Percentiles rank a stretch among this genome's conserved stretches.
phyloP scores from a whole-genome alignment of 2,797 vertebrate genomes.

The Rhinella marina region DNA sequence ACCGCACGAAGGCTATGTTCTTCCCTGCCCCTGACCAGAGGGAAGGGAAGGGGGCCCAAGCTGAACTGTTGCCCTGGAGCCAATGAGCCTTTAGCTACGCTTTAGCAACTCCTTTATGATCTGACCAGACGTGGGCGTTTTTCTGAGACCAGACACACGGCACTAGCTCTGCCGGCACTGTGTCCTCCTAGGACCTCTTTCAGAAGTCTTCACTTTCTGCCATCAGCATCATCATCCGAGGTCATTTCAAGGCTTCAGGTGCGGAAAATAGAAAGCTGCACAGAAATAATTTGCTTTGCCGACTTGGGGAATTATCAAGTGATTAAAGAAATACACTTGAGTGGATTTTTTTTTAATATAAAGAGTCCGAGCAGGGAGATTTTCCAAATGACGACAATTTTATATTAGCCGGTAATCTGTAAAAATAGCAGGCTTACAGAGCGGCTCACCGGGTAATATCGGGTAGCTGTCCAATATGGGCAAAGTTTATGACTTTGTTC shows the following conservation, averaged over 20 bases:
- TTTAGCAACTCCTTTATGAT: background rate
- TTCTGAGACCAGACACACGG: background rate
- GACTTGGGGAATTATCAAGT: background rate
- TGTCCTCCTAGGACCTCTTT: background rate
- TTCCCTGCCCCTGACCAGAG: too few relatives aligned
- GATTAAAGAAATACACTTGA: background rate
- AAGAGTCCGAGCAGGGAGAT: background rate
- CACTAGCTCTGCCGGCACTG: background rate
- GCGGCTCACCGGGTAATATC: background rate
- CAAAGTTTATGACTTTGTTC: slow-evolving; percentile 1
- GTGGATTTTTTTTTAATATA: background rate
- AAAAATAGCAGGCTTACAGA: background rate
- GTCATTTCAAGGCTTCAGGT: slow-evolving; percentile 1
- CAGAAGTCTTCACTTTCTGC: background rate
- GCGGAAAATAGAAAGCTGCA: background rate
- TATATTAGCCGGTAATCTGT: slow-evolving; percentile 17
- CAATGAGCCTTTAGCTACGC: too few relatives aligned
- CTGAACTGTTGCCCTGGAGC: too few relatives aligned
- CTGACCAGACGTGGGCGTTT: background rate
- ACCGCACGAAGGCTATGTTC: too few relatives aligned
- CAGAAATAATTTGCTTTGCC: slow-evolving; percentile 11
- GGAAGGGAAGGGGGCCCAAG: too few relatives aligned
- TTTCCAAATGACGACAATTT: slow-evolving; percentile 3
- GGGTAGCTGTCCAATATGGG: background rate
- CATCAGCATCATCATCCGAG: background rate